Percentiles rank a stretch among this genome's conserved stretches.
Conservation (phyloP, 2,888 invertebrate species). For the Acrobasis consociella region DNA sequence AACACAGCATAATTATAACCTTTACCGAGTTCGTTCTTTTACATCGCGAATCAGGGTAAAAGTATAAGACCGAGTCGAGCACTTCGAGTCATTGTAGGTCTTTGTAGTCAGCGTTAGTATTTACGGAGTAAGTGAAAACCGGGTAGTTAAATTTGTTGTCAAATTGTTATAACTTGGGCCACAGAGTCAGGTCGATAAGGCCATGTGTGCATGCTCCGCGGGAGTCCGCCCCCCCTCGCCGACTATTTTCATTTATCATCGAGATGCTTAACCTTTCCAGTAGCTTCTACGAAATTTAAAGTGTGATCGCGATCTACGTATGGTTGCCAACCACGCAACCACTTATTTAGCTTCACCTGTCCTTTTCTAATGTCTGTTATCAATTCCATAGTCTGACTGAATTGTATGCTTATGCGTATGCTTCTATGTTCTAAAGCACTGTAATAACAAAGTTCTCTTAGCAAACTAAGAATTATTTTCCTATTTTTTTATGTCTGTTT, state of each 20-base stretch:
- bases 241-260: constrained; percentile 81
- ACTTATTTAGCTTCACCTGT: constrained; percentile 5
- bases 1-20: no score
- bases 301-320: constrained; percentile 24
- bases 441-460: no score
- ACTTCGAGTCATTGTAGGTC: no score
- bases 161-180: constrained; percentile 36
- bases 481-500: not conserved
- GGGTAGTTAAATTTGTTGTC: not conserved
- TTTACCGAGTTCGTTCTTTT: no score
- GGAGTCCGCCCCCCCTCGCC: constrained; percentile 73
- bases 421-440: no score
- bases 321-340: constrained; percentile 6
- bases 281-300: constrained; percentile 37
- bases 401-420: no score
- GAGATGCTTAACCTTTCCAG: constrained; percentile 54
- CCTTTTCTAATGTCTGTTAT: not conserved
- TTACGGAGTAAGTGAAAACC: no score
- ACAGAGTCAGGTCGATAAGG: constrained; percentile 64
- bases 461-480: no score
- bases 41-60: no score
- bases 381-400: not conserved
- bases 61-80: no score
- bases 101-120: no score
- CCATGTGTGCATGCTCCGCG: constrained; percentile 79